Evolutionary conservation across 2,888 invertebrate genomes (phyloP).

Genomic region (Phlogophora meticulosa): DNA sequence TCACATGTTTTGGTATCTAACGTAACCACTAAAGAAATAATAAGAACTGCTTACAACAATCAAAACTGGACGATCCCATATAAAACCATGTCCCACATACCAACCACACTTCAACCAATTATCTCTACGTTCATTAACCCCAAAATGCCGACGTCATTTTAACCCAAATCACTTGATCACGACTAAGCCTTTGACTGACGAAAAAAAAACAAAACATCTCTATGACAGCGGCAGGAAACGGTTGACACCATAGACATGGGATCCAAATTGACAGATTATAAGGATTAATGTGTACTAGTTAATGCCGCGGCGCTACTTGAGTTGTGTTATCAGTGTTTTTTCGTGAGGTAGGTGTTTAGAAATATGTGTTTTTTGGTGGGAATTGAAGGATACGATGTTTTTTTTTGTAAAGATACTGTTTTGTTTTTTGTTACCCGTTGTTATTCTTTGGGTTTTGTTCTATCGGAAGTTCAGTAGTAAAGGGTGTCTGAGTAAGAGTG

Average conservation of each 20-base stretch:
- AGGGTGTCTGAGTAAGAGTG: no score
- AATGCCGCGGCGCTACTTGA: slow-evolving; percentile 53
- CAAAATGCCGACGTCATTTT: slow-evolving; percentile 56
- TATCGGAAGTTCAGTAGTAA: no score
- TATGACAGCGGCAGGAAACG: slow-evolving; percentile 70
- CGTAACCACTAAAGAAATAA: no score
- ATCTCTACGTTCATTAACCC: slow-evolving; percentile 59
- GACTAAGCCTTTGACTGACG: slow-evolving; percentile 66
- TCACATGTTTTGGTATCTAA: no score
- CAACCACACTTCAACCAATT: slow-evolving; percentile 31
- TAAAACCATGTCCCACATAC: slow-evolving; percentile 28
- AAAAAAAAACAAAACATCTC: slow-evolving; percentile 52
- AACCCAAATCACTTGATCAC: slow-evolving; percentile 73
- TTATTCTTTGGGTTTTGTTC: no score
- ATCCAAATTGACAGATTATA: slow-evolving; percentile 66
- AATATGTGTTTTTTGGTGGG: no score
- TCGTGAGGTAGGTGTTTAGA: slow-evolving; percentile 12
- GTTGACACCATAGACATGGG: slow-evolving; percentile 57
- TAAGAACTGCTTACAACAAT: slow-evolving; percentile 1
- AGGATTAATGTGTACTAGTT: slow-evolving; percentile 60
- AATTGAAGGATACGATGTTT: neutral
- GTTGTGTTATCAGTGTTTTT: slow-evolving; percentile 42
- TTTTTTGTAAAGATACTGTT: neutral
- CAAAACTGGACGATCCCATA: slow-evolving; percentile 5
- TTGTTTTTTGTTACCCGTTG: no score